A percentile compares a stretch with the other conserved stretches of the same genome.
These are phyloP conservation scores for Scylla paramamosain DNA, from an alignment of 1,140 invertebrate genomes.

Conservation along the genomic window DNA sequence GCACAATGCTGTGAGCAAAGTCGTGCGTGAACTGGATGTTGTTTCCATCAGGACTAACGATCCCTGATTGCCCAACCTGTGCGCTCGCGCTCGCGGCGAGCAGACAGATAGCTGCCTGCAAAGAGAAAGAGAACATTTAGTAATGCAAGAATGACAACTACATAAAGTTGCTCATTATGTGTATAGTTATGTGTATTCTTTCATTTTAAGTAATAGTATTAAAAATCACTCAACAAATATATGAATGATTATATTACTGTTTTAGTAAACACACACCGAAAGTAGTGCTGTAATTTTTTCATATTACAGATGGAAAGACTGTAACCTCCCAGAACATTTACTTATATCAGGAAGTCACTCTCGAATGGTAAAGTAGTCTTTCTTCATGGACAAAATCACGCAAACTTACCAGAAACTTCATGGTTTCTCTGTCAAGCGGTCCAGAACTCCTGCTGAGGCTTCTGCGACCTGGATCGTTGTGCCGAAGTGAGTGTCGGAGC, in stretches of 20 bases:
- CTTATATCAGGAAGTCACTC: too few relatives aligned
- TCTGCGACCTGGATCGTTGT: conserved; percentile 29
- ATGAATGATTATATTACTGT: background rate
- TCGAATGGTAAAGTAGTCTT: too few relatives aligned
- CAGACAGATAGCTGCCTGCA: conserved; percentile 70
- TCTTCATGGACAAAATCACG: background rate
- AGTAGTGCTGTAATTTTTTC: background rate
- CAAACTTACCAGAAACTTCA: conserved; percentile 47
- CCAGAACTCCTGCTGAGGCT: conserved; percentile 43
- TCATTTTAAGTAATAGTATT: background rate
- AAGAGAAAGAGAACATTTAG: background rate
- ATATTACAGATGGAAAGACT: too few relatives aligned
- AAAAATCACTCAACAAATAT: background rate
- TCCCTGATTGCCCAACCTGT: conserved; percentile 70
- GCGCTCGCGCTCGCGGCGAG: conserved; percentile 65
- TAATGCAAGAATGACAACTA: background rate
- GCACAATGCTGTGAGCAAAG: conserved; percentile 55
- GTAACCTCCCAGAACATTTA: too few relatives aligned
- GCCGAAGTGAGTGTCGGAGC: background rate
- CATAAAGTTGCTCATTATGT: background rate
- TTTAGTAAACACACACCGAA: background rate
- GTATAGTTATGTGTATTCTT: background rate
- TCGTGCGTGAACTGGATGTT: conserved; percentile 56
- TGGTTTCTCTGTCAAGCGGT: background rate
- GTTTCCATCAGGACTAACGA: conserved; percentile 68